Percentiles rank a stretch among this genome's conserved stretches.
phyloP scores from a whole-genome alignment of 2,797 vertebrate genomes.

The Echeneis naucrates region DNA sequence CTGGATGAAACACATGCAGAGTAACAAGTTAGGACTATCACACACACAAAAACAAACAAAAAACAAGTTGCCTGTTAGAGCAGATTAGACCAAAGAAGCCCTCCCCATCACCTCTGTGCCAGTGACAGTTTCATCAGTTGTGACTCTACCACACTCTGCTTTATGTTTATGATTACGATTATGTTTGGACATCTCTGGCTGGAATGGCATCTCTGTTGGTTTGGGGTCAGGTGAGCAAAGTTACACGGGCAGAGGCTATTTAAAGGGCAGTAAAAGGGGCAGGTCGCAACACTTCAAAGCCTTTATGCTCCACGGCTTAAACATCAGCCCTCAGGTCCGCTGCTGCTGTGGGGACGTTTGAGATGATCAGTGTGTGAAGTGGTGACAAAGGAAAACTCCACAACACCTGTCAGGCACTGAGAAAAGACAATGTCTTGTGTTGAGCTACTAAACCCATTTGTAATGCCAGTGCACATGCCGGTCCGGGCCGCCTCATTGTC shows the following conservation, averaged over 20 bases:
- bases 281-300: conserved; percentile 65
- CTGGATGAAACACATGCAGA: conserved; percentile 54
- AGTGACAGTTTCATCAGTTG: conserved; percentile 16
- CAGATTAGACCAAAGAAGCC: conserved; percentile 6
- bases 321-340: conserved; percentile 4
- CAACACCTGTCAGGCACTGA: not conserved
- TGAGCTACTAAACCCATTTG: not conserved
- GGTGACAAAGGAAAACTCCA: conserved; percentile 7
- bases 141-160: too few relatives aligned
- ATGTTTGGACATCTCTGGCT: conserved; percentile 12
- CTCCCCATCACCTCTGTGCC: not conserved
- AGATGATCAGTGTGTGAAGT: conserved; percentile 34
- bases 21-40: conserved; percentile 61
- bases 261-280: conserved; percentile 70
- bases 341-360: conserved; percentile 38
- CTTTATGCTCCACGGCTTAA: conserved; percentile 33
- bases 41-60: conserved; percentile 22
- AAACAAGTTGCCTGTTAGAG: conserved; percentile 15
- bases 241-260: conserved; percentile 58
- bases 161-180: too few relatives aligned
- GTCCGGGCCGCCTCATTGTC: not conserved
- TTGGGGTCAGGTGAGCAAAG: conserved; percentile 45
- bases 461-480: not conserved
- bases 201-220: conserved; percentile 57
- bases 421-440: not conserved